Evolutionary conservation across 2,888 invertebrate genomes (phyloP).

Genomic region (Drosophila quinaria): DNA sequence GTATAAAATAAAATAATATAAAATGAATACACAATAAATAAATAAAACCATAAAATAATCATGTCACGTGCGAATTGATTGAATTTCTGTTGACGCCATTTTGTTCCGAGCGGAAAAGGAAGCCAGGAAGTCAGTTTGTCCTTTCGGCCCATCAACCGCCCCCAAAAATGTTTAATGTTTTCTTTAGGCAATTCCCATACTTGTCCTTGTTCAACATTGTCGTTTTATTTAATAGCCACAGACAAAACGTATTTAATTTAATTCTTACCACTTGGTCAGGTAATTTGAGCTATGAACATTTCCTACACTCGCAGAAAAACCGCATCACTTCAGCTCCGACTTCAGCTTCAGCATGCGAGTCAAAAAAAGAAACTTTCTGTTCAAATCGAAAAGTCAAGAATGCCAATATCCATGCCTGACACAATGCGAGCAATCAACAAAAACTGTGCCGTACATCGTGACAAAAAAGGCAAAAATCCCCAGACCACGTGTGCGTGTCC

Average conservation of each 20-base stretch:
- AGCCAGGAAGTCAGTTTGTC: slow-evolving; percentile 21
- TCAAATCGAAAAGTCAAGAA: slow-evolving; percentile 54
- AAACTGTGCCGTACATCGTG: slow-evolving; percentile 68
- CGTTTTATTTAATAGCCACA: slow-evolving; percentile 66
- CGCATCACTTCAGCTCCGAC: background rate
- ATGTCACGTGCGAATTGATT: slow-evolving; percentile 84
- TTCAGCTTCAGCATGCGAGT: background rate
- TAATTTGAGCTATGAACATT: slow-evolving; percentile 67
- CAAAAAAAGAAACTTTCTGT: background rate
- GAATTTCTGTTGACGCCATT: slow-evolving; percentile 75
- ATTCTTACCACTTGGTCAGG: slow-evolving; percentile 68
- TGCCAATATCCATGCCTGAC: slow-evolving; percentile 60
- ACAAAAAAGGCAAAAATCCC: slow-evolving; percentile 68
- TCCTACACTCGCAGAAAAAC: slow-evolving; percentile 33
- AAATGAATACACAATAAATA: slow-evolving; percentile 73
- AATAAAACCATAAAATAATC: slow-evolving; percentile 80
- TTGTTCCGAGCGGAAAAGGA: slow-evolving; percentile 45
- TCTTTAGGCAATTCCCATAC: slow-evolving; percentile 17
- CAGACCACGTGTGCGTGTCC: slow-evolving; percentile 6
- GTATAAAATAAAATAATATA: slow-evolving; percentile 35
- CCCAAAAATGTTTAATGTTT: slow-evolving; percentile 14
- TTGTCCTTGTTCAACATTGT: slow-evolving; percentile 12
- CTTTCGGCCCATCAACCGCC: slow-evolving; percentile 10
- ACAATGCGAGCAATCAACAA: slow-evolving; percentile 54
- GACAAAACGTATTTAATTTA: slow-evolving; percentile 79